Evolutionary conservation across 1,140 invertebrate species (phyloP), one percentile per base, ranked within the genome.

Genomic region (Bursaphelenchus mucronatus): DNA sequence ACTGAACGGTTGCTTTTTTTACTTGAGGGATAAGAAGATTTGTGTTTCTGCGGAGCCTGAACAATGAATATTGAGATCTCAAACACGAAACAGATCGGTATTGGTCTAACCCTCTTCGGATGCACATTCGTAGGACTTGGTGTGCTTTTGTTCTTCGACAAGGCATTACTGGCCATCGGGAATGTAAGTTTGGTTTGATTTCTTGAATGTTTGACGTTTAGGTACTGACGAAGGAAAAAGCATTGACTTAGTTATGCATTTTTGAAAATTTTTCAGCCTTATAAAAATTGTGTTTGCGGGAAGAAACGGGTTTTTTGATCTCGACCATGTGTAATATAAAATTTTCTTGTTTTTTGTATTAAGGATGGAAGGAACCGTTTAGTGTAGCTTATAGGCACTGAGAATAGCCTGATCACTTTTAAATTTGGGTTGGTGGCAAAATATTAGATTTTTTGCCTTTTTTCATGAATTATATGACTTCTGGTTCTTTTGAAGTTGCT

Each of bases 111-210:
- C 45, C 91, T 90, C 45, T 97, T 98, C 86, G 96, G 96, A 11
- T 88, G 96, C 72, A 88, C 89, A 53, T 98, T 98, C 80, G 86
- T 98, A 17, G 92, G 97, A 76, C 86, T 99, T 17, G 95, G 96
- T 61, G 87, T 97, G 55, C 75, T 98, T 46, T 84, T 99, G 51
- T 85, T 99, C 15, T 97, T 99, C 86, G 95, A 99, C 83, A 96
- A 93, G 84, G 95, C 94, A 68, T 86, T 99, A 67, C 85, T 99
- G 53, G 95, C 95, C 10, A 94, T 99, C 80, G 95, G 95, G 82
- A 98, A 99, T 88, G 94, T 94, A 87, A 89, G 88, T 83, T 50
- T 59, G 46, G 6, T 62, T 56, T 21, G 63, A 3, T 30, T 66
- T 9, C 17, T 45, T 2, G 30, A 5, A 3, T 30, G 30, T 30